Evolutionary conservation across 2,888 invertebrate species (phyloP), one percentile per base, ranked within the genome.

Genomic region (Argynnis bischoffii): DNA sequence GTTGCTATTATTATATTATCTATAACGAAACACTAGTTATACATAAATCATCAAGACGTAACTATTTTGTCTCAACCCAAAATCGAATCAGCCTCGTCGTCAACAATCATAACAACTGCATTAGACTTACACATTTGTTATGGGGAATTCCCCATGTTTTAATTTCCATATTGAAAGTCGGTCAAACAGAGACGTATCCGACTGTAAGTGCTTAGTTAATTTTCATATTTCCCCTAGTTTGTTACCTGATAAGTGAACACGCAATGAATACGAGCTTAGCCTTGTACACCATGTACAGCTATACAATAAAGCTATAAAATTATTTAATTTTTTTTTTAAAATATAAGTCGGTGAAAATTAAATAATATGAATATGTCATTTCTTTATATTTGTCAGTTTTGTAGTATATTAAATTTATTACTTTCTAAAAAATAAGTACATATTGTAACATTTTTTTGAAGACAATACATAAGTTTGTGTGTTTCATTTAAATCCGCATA

Each of bases 211-310:
- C 48, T 35, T 67, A 59, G 71, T 67, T 73, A 72, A 72, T 73
- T 73, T 71, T 70, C 71, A 74, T 74, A 73, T 73, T 75, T 70
- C 69, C 74, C 69, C 55, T 46, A 60, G 54, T 67, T 69, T 59
- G 66, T 68, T 69, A 61, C 35, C 26, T 68, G 64, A 68, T 63
- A 61, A 56, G 21, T 46, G 46, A 41, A 16, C 65, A 65, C 65
- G 65, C 70, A 48, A 61, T 26, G 60, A 47, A 50, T 18, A 60
- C 15, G 21, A 65, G n/a, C 21, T 53, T 46, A 26, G 31, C 31
- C 54, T 54, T 5, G 21, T 15, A 54, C 31, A 14, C 41, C 59
- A 59, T 46, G 11, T 5, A 2, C 8, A 18, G 54, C 26, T 53
- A 59, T 59, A 31, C 35, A 53, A 48, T 41, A 41, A 56, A n/a